Conservation (phyloP, 2,113 vertebrate species). For the Brachyistius frenatus region DNA sequence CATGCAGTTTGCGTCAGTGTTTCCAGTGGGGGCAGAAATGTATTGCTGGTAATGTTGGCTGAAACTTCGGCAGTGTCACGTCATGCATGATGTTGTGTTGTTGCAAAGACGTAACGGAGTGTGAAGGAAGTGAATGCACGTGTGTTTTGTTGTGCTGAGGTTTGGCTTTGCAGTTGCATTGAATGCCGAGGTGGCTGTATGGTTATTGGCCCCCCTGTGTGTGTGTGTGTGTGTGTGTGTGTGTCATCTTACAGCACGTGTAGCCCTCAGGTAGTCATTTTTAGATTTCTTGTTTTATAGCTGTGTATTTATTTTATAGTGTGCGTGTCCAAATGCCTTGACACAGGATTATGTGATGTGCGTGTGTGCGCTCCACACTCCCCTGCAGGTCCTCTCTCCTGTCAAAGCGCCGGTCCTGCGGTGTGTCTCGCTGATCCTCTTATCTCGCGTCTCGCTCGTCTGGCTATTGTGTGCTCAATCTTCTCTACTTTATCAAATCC, state of each 20-base stretch:
- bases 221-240: no score
- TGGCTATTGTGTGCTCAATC: slow-evolving; percentile 73
- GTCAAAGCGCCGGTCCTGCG: slow-evolving; percentile 64
- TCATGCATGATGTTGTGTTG: no score
- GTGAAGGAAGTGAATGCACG: no score
- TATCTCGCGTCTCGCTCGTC: slow-evolving; percentile 71
- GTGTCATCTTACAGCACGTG: background rate
- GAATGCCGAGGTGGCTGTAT: no score
- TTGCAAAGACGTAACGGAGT: no score
- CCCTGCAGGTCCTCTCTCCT: slow-evolving; percentile 44
- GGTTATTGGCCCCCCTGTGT: no score
- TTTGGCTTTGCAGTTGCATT: no score
- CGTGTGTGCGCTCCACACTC: slow-evolving; percentile 18
- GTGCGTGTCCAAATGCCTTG: background rate
- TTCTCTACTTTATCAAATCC: slow-evolving; percentile 64
- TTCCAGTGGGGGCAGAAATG: no score
- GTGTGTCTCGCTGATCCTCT: slow-evolving; percentile 61
- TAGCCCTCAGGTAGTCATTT: background rate
- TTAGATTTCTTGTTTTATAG: background rate
- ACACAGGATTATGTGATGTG: slow-evolving; percentile 19
- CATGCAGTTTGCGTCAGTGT: background rate
- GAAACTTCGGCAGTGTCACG: no score
- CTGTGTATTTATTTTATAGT: background rate
- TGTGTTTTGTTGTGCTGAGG: no score
- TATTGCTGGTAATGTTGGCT: no score